Evolutionary conservation across 2,113 vertebrate genomes (phyloP).

Genomic region (Ptilonorhynchus violaceus): DNA sequence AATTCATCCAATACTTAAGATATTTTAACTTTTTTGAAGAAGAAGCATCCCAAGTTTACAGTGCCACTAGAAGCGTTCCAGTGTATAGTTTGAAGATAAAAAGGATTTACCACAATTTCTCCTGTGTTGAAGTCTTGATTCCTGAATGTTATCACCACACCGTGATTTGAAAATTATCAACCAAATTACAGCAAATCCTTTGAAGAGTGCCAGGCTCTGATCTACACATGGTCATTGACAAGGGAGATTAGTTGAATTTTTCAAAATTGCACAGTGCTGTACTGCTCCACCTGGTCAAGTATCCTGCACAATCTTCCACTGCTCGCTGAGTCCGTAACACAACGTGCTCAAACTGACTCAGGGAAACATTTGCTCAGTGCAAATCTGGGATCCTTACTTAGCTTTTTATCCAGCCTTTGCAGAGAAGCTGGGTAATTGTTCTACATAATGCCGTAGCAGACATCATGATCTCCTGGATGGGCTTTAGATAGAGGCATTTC

Average conservation of each 20-base stretch:
- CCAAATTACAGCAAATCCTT: neutral
- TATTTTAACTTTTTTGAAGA: neutral
- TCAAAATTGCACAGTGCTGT: neutral
- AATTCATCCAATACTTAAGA: neutral
- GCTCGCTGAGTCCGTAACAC: neutral
- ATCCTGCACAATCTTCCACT: neutral
- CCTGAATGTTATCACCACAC: neutral
- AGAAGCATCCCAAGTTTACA: neutral
- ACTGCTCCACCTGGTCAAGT: neutral
- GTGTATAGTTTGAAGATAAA: neutral
- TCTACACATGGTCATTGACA: neutral
- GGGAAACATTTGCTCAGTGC: neutral
- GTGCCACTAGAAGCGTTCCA: neutral
- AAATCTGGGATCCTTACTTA: neutral
- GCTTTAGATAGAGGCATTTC: slow-evolving; percentile 24
- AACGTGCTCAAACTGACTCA: neutral
- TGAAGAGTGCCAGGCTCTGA: neutral
- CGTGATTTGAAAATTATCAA: neutral
- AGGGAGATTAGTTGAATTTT: neutral
- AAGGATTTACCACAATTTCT: neutral
- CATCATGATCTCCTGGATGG: neutral
- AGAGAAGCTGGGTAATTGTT: slow-evolving; percentile 37
- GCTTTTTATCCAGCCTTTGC: slow-evolving; percentile 7
- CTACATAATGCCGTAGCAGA: slow-evolving; percentile 9
- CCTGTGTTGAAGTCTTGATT: neutral